phyloP scores from a whole-genome alignment of 2,113 vertebrate species.

The Brienomyrus longianalis region DNA sequence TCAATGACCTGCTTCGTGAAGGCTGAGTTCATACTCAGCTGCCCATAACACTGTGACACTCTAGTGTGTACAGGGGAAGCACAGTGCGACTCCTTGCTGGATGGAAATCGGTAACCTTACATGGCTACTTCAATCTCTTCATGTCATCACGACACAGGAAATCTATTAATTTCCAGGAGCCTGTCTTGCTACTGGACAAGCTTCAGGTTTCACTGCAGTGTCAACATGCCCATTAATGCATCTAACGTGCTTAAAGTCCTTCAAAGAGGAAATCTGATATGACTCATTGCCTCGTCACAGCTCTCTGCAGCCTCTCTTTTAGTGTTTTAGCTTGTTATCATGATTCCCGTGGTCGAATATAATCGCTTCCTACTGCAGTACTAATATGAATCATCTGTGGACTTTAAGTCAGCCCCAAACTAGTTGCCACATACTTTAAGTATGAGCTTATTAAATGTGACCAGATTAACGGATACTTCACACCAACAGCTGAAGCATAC shows the following conservation, averaged over 20 bases:
- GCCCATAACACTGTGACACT: neutral
- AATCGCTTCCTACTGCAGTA: neutral
- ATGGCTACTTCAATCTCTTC: neutral
- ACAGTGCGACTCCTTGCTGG: neutral
- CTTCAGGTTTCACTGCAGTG: neutral
- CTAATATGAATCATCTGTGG: neutral
- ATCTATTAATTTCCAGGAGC: neutral
- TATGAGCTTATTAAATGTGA: neutral
- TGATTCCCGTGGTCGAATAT: neutral
- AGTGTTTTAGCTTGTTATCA: neutral
- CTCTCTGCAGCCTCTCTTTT: neutral
- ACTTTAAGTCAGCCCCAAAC: neutral
- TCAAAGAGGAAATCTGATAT: constrained; percentile 7
- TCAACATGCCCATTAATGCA: constrained; percentile 1
- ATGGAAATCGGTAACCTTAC: neutral
- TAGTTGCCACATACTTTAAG: neutral
- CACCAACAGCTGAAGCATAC: neutral
- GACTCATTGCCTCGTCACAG: neutral
- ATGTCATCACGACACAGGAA: neutral
- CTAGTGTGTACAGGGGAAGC: neutral
- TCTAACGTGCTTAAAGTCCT: neutral
- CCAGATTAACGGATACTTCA: neutral
- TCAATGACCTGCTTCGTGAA: neutral
- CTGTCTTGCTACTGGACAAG: neutral
- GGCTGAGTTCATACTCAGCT: neutral